phyloP scores from a whole-genome alignment of 1,140 invertebrate genomes.

The Drosophila oshimai region DNA sequence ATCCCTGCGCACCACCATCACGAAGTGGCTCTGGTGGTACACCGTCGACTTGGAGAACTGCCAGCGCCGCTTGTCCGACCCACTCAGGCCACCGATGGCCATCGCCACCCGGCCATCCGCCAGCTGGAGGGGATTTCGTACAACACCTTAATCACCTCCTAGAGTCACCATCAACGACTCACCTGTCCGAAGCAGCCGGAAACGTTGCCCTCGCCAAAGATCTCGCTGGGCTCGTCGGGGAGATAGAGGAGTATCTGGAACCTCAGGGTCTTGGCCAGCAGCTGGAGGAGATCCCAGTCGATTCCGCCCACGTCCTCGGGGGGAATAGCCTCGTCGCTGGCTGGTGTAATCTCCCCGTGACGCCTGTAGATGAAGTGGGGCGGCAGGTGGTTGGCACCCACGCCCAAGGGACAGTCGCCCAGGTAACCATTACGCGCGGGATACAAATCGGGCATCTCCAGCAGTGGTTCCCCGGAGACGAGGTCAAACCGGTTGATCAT shows the following conservation, averaged over 20 bases:
- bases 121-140: too few relatives aligned
- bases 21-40: constrained; percentile 54
- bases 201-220: constrained; percentile 37
- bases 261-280: constrained; percentile 32
- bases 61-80: constrained; percentile 39
- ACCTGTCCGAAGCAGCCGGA: constrained; percentile 57
- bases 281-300: constrained; percentile 55
- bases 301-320: constrained; percentile 30
- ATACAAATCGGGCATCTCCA: constrained; percentile 20
- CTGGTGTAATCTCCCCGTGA: background rate
- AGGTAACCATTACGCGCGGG: constrained; percentile 20
- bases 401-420: constrained; percentile 29
- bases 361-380: constrained; percentile 50
- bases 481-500: constrained; percentile 21
- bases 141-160: too few relatives aligned
- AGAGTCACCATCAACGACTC: too few relatives aligned
- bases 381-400: constrained; percentile 46
- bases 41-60: constrained; percentile 48
- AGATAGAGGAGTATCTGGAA: constrained; percentile 30
- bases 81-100: constrained; percentile 55
- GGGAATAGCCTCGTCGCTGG: background rate
- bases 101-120: constrained; percentile 23
- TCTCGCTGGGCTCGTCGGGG: constrained; percentile 33
- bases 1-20: constrained; percentile 51
- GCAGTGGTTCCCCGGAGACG: background rate